phyloP scores from a whole-genome alignment of 2,113 vertebrate genomes.

The Poecilia latipinna region DNA sequence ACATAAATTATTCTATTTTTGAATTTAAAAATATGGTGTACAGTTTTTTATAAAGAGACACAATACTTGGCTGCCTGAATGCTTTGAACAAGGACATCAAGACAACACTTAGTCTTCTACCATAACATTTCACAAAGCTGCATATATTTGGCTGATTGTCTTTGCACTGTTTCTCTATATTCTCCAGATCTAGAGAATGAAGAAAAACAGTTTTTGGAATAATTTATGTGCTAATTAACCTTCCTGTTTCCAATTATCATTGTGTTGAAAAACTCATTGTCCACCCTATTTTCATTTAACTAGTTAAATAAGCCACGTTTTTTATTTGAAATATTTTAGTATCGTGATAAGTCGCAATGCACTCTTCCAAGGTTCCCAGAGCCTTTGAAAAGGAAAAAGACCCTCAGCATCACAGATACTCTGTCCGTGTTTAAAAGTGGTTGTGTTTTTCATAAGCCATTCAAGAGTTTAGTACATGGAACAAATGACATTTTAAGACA shows the following conservation, averaged over 20 bases:
- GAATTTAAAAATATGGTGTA: background rate
- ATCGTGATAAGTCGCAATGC: background rate
- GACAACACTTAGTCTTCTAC: background rate
- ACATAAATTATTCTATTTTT: background rate
- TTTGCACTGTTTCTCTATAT: background rate
- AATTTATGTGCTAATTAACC: background rate
- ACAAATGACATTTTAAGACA: background rate
- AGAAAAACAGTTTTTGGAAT: background rate
- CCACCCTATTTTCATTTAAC: background rate
- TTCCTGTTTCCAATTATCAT: background rate
- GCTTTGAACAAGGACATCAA: background rate
- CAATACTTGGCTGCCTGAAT: background rate
- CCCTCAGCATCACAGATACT: background rate
- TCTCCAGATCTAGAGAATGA: too few relatives aligned
- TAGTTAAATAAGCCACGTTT: background rate
- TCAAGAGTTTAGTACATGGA: background rate
- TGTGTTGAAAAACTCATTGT: background rate
- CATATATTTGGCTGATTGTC: background rate
- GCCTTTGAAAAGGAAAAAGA: too few relatives aligned
- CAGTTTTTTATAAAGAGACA: background rate
- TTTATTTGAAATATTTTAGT: background rate
- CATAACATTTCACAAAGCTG: background rate
- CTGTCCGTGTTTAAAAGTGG: background rate
- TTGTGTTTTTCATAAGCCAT: constrained; percentile 1
- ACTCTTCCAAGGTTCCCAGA: background rate